Evolutionary conservation across 2,797 vertebrate genomes (phyloP).

Genomic region (Ispidina lecontei): DNA sequence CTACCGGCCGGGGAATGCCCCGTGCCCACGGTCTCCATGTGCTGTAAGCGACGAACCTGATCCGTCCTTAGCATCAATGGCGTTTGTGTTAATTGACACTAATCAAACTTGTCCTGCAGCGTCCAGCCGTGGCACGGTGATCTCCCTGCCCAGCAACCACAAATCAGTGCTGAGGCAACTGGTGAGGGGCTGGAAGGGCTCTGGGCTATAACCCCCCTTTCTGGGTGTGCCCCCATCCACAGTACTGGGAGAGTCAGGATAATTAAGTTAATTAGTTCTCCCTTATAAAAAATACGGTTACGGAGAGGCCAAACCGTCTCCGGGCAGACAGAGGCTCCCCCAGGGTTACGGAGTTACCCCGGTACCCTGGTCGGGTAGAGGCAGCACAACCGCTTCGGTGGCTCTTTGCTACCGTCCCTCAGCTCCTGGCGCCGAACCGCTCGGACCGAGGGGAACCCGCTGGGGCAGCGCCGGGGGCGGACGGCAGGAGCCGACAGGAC

Average conservation of each 20-base stretch:
- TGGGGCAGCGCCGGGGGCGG: background rate
- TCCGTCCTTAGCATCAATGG: background rate
- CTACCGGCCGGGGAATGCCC: background rate
- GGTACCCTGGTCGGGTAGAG: too few species aligned
- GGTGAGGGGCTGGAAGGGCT: background rate
- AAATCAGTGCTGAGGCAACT: background rate
- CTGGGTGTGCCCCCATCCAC: background rate
- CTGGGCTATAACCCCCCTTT: too few species aligned
- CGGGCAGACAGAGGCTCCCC: background rate
- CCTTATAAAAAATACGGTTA: background rate
- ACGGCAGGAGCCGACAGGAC: background rate
- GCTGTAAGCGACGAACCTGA: background rate
- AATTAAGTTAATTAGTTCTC: background rate
- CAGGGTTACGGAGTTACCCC: too few species aligned
- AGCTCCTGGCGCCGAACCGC: background rate
- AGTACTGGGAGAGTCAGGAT: background rate
- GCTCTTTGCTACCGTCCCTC: background rate
- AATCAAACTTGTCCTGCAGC: background rate
- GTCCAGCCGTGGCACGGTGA: background rate
- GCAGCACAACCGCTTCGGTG: background rate
- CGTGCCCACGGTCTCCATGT: background rate
- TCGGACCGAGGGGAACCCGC: too few species aligned
- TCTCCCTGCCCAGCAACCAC: background rate
- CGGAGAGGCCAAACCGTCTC: background rate
- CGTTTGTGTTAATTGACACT: background rate